Conservation (phyloP, 2,113 vertebrate genomes). For the Apaloderma vittatum region DNA sequence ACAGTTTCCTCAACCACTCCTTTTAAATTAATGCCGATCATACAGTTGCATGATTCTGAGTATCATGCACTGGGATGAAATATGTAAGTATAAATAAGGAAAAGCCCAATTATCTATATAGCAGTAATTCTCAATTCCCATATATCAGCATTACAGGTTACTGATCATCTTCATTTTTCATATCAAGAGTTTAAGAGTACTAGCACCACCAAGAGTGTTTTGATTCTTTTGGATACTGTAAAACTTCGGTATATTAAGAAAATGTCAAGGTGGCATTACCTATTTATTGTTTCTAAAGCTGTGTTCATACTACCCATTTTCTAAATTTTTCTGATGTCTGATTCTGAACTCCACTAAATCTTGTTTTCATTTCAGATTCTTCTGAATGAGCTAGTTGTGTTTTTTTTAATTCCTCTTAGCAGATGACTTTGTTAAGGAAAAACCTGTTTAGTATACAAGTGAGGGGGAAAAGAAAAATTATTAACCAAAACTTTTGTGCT, state of each 20-base stretch:
- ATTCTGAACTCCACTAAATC: neutral
- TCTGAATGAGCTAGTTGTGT: neutral
- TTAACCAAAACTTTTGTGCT: constrained; percentile 22
- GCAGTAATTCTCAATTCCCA: neutral
- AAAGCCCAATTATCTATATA: neutral
- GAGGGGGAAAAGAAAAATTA: neutral
- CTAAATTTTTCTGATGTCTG: neutral
- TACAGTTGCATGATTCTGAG: neutral
- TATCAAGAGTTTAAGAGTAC: neutral
- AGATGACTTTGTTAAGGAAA: accelerated
- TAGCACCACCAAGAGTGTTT: neutral
- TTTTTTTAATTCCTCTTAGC: neutral
- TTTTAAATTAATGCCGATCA: neutral
- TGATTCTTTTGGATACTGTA: neutral
- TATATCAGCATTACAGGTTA: neutral
- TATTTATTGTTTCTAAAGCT: neutral
- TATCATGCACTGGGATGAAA: neutral
- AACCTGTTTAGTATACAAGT: neutral
- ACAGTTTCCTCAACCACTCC: no score
- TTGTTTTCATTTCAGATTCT: constrained; percentile 3
- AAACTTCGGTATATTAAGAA: neutral
- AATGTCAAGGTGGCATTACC: neutral
- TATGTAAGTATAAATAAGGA: neutral
- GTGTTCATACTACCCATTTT: neutral
- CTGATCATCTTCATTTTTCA: neutral